These are phyloP conservation scores for Ciconia maguari DNA, from an alignment of 2,113 vertebrate species.

Conservation along the genomic window DNA sequence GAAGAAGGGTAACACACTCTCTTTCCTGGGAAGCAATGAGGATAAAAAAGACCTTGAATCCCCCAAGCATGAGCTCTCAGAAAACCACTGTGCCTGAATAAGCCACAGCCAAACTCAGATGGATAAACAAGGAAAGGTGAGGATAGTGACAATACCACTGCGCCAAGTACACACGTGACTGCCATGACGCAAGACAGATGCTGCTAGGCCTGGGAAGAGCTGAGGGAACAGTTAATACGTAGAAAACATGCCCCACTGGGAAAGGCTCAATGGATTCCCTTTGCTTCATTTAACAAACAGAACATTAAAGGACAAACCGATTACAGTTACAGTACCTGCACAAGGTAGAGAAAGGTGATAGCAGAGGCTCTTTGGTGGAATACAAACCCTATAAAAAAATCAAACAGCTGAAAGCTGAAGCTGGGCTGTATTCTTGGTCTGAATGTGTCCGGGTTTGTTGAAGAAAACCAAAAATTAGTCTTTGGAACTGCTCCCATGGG, in stretches of 20 bases:
- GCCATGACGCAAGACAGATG: background rate
- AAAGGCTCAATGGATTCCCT: background rate
- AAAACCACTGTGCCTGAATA: background rate
- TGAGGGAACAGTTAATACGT: background rate
- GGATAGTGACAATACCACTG: background rate
- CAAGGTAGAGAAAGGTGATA: background rate
- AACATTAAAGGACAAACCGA: background rate
- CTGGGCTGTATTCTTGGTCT: background rate
- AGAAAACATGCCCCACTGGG: background rate
- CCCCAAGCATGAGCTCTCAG: background rate
- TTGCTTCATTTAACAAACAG: background rate
- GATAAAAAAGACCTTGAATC: background rate
- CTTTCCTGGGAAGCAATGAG: background rate
- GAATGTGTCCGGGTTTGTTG: background rate
- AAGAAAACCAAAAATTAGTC: background rate
- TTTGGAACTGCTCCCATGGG: background rate
- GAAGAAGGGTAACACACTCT: background rate
- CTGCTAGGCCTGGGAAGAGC: background rate
- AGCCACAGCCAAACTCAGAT: background rate
- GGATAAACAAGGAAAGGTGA: background rate
- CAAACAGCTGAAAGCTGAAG: background rate
- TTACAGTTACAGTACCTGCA: background rate
- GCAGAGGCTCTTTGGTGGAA: background rate
- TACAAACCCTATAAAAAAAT: background rate
- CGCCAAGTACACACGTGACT: accelerated